Conservation (phyloP, 2,888 invertebrate genomes). For the Hydriomena furcata region DNA sequence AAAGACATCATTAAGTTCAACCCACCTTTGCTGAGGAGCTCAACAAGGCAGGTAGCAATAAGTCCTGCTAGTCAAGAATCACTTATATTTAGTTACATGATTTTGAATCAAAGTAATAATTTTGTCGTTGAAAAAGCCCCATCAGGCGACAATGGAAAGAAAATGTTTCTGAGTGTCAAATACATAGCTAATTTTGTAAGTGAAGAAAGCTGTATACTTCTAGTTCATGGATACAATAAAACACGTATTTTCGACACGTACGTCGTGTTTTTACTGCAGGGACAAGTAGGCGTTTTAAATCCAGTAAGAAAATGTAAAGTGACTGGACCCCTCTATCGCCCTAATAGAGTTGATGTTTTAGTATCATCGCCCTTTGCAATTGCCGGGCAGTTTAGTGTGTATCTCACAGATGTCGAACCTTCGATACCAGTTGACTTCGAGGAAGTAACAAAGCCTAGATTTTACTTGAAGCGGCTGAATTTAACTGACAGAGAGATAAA, state of each 20-base stretch:
- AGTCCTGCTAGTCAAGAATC: slow-evolving; percentile 68
- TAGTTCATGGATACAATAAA: slow-evolving; percentile 74
- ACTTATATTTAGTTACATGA: slow-evolving; percentile 57
- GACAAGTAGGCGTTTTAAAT: slow-evolving; percentile 55
- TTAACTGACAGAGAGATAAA: slow-evolving; percentile 64
- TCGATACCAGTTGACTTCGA: slow-evolving; percentile 56
- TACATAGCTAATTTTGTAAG: slow-evolving; percentile 66
- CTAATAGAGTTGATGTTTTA: slow-evolving; percentile 65
- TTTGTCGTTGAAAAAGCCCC: slow-evolving; percentile 67
- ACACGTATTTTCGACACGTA: slow-evolving; percentile 75
- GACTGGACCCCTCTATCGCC: slow-evolving; percentile 66
- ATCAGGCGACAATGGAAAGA: slow-evolving; percentile 62
- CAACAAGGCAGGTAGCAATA: slow-evolving; percentile 63
- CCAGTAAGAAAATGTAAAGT: slow-evolving; percentile 70
- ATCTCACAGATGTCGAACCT: slow-evolving; percentile 66
- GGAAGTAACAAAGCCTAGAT: slow-evolving; percentile 47
- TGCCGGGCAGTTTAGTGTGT: slow-evolving; percentile 49
- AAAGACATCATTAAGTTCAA: slow-evolving; percentile 69
- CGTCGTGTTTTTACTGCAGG: slow-evolving; percentile 62
- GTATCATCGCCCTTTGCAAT: slow-evolving; percentile 62
- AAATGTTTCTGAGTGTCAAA: slow-evolving; percentile 64
- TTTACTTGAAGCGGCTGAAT: slow-evolving; percentile 61
- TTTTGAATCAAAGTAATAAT: slow-evolving; percentile 58
- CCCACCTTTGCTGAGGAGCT: slow-evolving; percentile 71
- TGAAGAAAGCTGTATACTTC: slow-evolving; percentile 58